A percentile compares a stretch with the other conserved stretches of the same genome.
These are phyloP conservation scores for Nemapogon koenigi DNA, from an alignment of 2,888 invertebrate species.

Conservation along the genomic window DNA sequence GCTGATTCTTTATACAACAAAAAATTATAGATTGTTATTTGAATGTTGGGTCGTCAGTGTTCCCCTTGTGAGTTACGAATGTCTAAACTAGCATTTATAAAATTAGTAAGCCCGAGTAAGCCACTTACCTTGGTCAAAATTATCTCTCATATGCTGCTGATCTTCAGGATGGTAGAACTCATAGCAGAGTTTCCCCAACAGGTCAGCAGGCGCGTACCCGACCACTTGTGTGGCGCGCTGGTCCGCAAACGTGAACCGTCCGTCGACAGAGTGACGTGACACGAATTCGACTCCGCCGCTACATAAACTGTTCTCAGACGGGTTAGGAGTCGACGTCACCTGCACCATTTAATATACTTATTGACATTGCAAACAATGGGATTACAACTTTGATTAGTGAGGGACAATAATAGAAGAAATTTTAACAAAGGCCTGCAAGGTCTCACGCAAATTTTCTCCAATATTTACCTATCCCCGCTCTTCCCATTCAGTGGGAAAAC, in stretches of 20 bases:
- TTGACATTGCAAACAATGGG: neutral
- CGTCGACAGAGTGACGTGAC: conserved; percentile 94
- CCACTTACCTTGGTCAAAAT: conserved; percentile 91
- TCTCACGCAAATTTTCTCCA: too few species aligned
- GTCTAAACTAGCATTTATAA: too few species aligned
- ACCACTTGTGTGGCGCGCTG: conserved; percentile 91
- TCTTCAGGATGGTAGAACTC: conserved; percentile 98
- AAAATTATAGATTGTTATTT: too few species aligned
- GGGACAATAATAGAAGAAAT: too few species aligned
- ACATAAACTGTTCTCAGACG: conserved; percentile 82
- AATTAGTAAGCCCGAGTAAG: too few species aligned
- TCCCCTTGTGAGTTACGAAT: too few species aligned
- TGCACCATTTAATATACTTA: conserved; percentile 17
- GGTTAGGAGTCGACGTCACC: conserved; percentile 94
- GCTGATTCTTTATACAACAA: too few species aligned
- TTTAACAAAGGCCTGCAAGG: too few species aligned
- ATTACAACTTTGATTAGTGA: too few species aligned
- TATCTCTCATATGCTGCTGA: conserved; percentile 96
- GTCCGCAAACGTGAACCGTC: conserved; percentile 98
- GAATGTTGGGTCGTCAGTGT: too few species aligned
- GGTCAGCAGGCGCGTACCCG: conserved; percentile 92
- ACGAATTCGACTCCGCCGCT: conserved; percentile 93
- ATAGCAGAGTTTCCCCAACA: conserved; percentile 94
- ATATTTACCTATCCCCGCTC: too few species aligned
- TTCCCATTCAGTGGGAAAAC: too few species aligned